These are phyloP conservation scores for Candoia aspera DNA, from an alignment of 2,113 vertebrate species.

Conservation along the genomic window DNA sequence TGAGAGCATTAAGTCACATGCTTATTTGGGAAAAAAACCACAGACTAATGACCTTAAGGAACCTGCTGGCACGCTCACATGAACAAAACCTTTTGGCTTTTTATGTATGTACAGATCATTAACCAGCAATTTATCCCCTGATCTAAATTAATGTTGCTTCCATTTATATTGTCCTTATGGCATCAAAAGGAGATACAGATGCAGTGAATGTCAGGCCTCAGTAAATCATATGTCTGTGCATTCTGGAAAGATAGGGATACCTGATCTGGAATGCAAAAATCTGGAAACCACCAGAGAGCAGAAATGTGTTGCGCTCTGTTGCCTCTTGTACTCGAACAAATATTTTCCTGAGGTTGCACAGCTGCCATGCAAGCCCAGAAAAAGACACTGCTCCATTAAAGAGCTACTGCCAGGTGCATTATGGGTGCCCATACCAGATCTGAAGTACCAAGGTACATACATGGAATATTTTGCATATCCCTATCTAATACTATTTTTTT, in stretches of 20 bases:
- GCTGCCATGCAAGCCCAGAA: too few species aligned
- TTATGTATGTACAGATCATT: not conserved
- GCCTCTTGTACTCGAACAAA: not conserved
- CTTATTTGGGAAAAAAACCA: not conserved
- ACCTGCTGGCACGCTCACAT: not conserved
- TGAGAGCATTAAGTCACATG: not conserved
- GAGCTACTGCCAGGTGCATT: not conserved
- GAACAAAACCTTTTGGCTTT: not conserved
- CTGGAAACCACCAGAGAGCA: not conserved
- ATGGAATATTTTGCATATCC: not conserved
- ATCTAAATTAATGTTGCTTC: not conserved
- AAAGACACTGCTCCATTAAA: not conserved
- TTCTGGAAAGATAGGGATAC: not conserved
- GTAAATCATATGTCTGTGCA: not conserved
- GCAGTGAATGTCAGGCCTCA: not conserved
- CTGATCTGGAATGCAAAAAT: not conserved
- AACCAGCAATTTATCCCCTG: not conserved
- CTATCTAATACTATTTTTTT: not conserved
- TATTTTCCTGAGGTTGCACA: not conserved
- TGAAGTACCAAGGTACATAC: not conserved
- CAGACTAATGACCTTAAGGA: not conserved
- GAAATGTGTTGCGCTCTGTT: not conserved
- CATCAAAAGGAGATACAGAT: not conserved
- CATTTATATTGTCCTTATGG: not conserved
- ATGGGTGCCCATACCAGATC: not conserved